Percentiles rank a stretch among this genome's conserved stretches.
Evolutionary conservation across 1,140 invertebrate species (phyloP).

Genomic region (Littorina saxatilis): DNA sequence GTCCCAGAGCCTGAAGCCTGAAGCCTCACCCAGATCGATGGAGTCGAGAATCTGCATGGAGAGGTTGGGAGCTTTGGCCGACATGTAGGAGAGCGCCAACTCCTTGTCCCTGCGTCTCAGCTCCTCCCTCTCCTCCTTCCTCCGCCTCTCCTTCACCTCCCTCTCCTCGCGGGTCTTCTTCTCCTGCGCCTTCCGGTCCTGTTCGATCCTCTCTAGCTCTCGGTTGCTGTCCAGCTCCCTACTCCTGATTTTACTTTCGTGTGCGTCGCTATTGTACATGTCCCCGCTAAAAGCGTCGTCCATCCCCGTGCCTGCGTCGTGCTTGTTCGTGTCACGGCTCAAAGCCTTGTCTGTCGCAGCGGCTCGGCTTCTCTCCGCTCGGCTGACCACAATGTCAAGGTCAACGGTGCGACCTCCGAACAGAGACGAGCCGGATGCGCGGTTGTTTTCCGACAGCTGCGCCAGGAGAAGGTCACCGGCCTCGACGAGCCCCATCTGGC

Average conservation of each 20-base stretch:
- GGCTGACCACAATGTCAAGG: neutral
- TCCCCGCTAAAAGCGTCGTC: no score
- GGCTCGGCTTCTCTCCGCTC: neutral
- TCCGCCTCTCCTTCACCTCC: neutral
- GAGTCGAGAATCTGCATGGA: slow-evolving; percentile 6
- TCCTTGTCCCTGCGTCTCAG: neutral
- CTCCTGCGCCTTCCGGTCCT: neutral
- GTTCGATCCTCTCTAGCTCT: neutral
- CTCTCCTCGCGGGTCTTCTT: neutral
- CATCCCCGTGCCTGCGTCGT: neutral
- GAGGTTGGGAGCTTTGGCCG: neutral
- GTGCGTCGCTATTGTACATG: no score
- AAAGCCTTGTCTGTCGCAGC: neutral
- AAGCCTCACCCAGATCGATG: slow-evolving; percentile 27
- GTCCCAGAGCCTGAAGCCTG: no score
- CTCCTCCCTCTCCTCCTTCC: neutral
- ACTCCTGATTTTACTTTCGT: no score
- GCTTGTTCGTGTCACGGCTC: neutral
- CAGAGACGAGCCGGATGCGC: neutral
- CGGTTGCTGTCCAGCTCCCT: slow-evolving; percentile 7
- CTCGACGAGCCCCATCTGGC: neutral
- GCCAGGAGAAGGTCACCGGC: slow-evolving; percentile 3
- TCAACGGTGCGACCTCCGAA: neutral
- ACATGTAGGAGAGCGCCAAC: slow-evolving; percentile 13
- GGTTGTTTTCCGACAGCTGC: slow-evolving; percentile 19